A percentile compares a stretch with the other conserved stretches of the same genome.
Conservation (phyloP, 1,140 invertebrate genomes). For the Galleria mellonella region DNA sequence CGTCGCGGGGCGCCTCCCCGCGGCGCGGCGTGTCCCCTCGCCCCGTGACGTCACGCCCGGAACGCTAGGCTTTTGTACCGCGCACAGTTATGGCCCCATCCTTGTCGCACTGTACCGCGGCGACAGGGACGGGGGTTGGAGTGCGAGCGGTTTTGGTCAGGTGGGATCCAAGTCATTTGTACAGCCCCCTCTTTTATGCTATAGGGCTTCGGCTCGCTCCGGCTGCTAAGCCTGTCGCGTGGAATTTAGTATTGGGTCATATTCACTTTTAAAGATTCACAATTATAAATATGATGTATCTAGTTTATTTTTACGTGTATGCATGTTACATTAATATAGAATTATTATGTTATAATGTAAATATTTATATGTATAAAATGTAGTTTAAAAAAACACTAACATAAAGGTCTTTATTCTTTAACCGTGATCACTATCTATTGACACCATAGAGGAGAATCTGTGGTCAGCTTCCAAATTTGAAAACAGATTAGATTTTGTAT, state of each 20-base stretch:
- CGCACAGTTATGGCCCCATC: background rate
- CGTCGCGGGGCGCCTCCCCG: slow-evolving; percentile 21
- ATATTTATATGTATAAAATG: no score
- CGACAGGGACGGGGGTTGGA: slow-evolving; percentile 11
- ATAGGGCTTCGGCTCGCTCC: slow-evolving; percentile 18
- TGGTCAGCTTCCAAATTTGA: no score
- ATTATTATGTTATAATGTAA: no score
- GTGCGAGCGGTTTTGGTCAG: slow-evolving; percentile 8
- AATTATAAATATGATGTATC: no score
- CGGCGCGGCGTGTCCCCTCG: slow-evolving; percentile 16
- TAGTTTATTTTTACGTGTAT: no score
- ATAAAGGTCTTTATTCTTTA: no score
- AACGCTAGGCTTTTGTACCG: slow-evolving; percentile 12
- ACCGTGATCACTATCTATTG: no score
- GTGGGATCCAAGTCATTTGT: slow-evolving; percentile 3
- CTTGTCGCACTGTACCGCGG: background rate
- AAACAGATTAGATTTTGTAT: no score
- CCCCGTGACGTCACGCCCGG: slow-evolving; percentile 31
- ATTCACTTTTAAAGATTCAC: background rate
- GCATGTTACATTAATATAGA: no score
- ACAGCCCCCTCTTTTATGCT: slow-evolving; percentile 7
- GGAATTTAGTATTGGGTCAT: background rate
- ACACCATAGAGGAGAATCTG: no score
- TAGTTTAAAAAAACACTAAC: no score
- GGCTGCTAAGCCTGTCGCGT: background rate